Base-by-base conservation (phyloP, 2,797 vertebrate species). In the Acanthopagrus latus region DNA sequence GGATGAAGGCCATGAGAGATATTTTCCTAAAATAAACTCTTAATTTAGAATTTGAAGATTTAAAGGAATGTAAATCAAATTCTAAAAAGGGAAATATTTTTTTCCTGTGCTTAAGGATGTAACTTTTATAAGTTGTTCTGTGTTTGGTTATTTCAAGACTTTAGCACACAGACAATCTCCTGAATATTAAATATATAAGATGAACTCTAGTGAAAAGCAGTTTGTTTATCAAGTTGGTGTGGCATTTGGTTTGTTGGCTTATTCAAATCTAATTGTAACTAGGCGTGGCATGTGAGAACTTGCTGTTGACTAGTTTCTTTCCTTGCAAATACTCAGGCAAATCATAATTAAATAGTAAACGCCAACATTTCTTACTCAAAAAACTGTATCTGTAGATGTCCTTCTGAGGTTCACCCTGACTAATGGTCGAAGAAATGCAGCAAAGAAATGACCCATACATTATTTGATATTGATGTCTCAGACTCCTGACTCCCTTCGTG, bases 381-480 rank as follows among this genome's bases (percentile, higher is more conserved):
- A 41, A 71, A 50, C 6, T 48, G 20, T 57, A 38, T 20, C 33
- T 27, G 41, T 46, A 27, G 27, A 47, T 58, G 41, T 58, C 43
- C 59, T 12, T 69, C 38, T 33, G 63, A 72, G 78, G 52, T 44
- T 69, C 52, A 38, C 20, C 55, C 47, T 76, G 72, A 80, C 21
- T 59, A 64, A 85, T 58, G 60, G 64, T 58, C 51, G 29, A 27
- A 48, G 71, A 62, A 84, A 59, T 46, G n/a, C 17, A 74, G 50
- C 55, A 59, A 25, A 60, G 9, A 71, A 65, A n/a, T 50, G 76
- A 76, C 67, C 76, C 57, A 69, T 23, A 68, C 43, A 90, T 85
- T 64, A 81, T 90, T 81, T 81, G 64, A 87, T 87, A 90, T 88
- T 82, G 86, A 90, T 76, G 77, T 82, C 78, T 85, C 58, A 81